A percentile compares a stretch with the other conserved stretches of the same genome.
These are phyloP conservation scores for Merodon equestris DNA, from an alignment of 2,888 invertebrate species.

Conservation along the genomic window DNA sequence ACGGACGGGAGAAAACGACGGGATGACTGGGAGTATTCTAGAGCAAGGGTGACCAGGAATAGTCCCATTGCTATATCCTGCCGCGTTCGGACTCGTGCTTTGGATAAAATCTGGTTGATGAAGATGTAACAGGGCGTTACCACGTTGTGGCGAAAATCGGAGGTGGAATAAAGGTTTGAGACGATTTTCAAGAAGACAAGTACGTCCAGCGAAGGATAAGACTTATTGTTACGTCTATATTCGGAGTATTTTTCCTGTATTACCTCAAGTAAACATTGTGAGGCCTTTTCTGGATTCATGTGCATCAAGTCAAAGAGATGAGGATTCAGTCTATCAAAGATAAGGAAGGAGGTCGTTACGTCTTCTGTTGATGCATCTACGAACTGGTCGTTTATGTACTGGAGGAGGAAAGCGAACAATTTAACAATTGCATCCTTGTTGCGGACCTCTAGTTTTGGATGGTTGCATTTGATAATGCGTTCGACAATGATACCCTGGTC, in stretches of 20 bases:
- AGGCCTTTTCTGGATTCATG: slow-evolving; percentile 84
- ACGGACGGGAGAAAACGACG: slow-evolving; percentile 90
- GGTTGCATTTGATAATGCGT: slow-evolving; percentile 92
- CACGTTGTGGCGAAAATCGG: slow-evolving; percentile 93
- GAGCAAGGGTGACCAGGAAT: slow-evolving; percentile 85
- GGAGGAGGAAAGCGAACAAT: slow-evolving; percentile 87
- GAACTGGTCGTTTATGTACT: slow-evolving; percentile 87
- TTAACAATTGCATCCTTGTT: slow-evolving; percentile 88
- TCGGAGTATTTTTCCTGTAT: slow-evolving; percentile 86
- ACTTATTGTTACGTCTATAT: slow-evolving; percentile 82
- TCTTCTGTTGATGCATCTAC: slow-evolving; percentile 76
- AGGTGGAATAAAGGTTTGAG: slow-evolving; percentile 91
- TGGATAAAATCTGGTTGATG: slow-evolving; percentile 88
- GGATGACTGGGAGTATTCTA: slow-evolving; percentile 89
- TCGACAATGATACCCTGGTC: slow-evolving; percentile 87
- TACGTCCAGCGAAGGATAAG: slow-evolving; percentile 84
- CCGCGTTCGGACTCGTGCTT: slow-evolving; percentile 82
- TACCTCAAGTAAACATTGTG: slow-evolving; percentile 84
- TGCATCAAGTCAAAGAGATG: slow-evolving; percentile 85
- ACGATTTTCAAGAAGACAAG: slow-evolving; percentile 89
- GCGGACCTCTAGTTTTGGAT: slow-evolving; percentile 87
- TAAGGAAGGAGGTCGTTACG: slow-evolving; percentile 81
- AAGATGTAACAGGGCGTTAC: slow-evolving; percentile 92
- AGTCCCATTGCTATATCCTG: slow-evolving; percentile 88
- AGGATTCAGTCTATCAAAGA: slow-evolving; percentile 81